These are phyloP conservation scores for Diarsia mendica DNA, from an alignment of 2,888 invertebrate genomes.

Conservation along the genomic window DNA sequence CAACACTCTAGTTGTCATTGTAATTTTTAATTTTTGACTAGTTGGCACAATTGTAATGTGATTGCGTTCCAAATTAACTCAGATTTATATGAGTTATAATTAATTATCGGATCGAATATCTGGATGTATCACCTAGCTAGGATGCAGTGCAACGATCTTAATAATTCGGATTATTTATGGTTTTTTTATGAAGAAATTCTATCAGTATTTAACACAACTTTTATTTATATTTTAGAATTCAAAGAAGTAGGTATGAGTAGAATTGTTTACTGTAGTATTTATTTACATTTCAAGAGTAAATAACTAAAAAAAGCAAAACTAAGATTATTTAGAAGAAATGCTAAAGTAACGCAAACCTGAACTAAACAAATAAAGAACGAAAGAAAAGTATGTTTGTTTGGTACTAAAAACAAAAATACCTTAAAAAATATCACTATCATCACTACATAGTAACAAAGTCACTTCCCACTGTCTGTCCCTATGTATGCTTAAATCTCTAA, in stretches of 20 bases:
- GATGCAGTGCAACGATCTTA: not conserved
- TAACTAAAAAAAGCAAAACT: not conserved
- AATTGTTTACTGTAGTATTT: not conserved
- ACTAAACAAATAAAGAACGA: not conserved
- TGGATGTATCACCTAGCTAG: constrained; percentile 2
- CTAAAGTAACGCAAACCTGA: no score
- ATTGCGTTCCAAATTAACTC: constrained; percentile 21
- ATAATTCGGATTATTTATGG: not conserved
- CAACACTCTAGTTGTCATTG: constrained; percentile 1
- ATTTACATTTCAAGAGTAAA: not conserved
- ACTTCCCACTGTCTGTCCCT: no score
- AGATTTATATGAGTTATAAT: not conserved
- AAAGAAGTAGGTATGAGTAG: not conserved
- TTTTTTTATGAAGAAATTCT: not conserved
- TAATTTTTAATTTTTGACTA: constrained; percentile 2
- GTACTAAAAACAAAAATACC: no score
- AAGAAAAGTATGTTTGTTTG: no score
- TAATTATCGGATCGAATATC: constrained; percentile 9
- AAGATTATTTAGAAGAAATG: not conserved
- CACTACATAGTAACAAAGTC: no score
- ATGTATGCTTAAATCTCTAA: no score
- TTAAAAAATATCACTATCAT: no score
- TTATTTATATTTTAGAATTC: not conserved
- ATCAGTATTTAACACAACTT: not conserved
- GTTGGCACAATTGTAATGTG: constrained; percentile 15